Conservation (phyloP, 2,888 invertebrate species). For the Philereme vetulata region DNA sequence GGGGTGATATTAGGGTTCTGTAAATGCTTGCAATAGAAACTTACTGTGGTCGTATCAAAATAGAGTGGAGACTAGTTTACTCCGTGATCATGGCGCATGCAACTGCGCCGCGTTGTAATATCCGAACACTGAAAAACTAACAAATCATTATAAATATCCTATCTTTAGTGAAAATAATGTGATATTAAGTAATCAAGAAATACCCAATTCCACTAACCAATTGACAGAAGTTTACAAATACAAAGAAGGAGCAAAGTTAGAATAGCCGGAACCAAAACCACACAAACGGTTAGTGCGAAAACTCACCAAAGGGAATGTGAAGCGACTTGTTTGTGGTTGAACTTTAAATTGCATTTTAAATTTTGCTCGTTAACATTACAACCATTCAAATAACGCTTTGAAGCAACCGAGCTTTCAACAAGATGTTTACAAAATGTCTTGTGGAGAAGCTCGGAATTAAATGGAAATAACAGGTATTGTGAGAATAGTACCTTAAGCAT, state of each 20-base stretch:
- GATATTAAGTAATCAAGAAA: background rate
- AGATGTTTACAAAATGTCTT: conserved; percentile 27
- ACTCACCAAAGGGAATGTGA: conserved; percentile 75
- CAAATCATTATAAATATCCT: no score
- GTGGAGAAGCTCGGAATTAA: conserved; percentile 5
- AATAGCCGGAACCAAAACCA: conserved; percentile 65
- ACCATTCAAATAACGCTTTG: conserved; percentile 50
- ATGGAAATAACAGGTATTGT: conserved; percentile 9
- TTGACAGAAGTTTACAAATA: conserved; percentile 58
- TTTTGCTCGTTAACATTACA: conserved; percentile 71
- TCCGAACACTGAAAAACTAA: background rate
- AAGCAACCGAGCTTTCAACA: conserved; percentile 46
- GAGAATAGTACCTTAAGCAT: no score
- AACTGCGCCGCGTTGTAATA: no score
- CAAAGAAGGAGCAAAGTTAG: conserved; percentile 62
- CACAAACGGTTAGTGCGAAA: conserved; percentile 52
- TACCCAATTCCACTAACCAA: conserved; percentile 43
- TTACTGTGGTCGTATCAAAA: no score
- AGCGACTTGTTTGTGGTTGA: conserved; percentile 70
- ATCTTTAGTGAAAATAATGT: background rate
- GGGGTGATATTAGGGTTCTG: no score
- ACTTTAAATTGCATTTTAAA: conserved; percentile 82
- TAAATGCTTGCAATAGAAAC: no score
- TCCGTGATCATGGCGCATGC: no score
- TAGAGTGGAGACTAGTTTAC: no score